A percentile compares a stretch with the other conserved stretches of the same genome.
Evolutionary conservation across 2,888 invertebrate genomes (phyloP).

Genomic region (Pristionchus maxplancki): DNA sequence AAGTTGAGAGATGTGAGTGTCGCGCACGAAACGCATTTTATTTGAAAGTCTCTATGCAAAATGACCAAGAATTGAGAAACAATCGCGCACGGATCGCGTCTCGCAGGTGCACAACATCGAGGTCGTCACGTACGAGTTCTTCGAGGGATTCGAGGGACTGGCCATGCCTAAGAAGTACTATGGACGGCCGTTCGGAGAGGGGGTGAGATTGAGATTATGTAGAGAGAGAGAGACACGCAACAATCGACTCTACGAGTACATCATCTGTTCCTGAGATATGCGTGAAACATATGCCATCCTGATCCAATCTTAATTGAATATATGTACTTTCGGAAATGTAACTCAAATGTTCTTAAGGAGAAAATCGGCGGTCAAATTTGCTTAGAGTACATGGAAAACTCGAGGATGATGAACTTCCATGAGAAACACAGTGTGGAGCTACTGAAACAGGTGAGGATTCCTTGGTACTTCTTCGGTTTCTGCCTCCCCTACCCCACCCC

Average conservation of each 20-base stretch:
- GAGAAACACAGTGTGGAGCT: background rate
- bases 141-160: background rate
- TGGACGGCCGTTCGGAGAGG: background rate
- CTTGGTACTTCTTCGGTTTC: background rate
- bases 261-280: background rate
- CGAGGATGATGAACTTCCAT: constrained; percentile 26
- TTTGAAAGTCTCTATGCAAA: background rate
- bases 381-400: background rate
- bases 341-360: background rate
- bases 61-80: background rate
- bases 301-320: no score
- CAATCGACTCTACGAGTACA: no score
- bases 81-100: background rate
- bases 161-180: background rate
- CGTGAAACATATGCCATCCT: background rate
- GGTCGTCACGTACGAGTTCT: background rate
- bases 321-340: background rate
- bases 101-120: background rate
- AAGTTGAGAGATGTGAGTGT: background rate
- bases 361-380: background rate
- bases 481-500: background rate
- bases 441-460: background rate
- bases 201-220: background rate
- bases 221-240: no score
- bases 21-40: background rate